Base-by-base conservation (phyloP, 1,140 invertebrate species). In the Drosophila pandora region DNA sequence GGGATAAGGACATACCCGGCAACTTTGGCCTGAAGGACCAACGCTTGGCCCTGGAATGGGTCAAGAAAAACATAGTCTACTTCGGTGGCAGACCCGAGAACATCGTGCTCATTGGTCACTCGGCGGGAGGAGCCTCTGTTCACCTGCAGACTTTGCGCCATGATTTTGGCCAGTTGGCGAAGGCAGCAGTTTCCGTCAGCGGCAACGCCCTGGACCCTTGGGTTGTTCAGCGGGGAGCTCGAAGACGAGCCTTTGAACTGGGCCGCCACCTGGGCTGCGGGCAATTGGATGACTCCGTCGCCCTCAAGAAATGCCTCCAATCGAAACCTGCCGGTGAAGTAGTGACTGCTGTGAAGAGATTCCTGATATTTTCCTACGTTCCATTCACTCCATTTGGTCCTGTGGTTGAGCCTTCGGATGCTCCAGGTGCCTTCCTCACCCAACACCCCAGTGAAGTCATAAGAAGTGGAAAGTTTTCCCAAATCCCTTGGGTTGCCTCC, bases 71-170 rank as follows among this genome's bases (percentile, higher is more conserved):
- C n/a, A 79, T 87, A 9, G 41, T 62, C 0, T 17, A 22, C 5
- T 97, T 97, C 87, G 95, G 96, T 6, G 96, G 96, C 1, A 94
- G 95, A 83, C 93, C 94, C 0, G 90, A 94, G 1, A 59, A 59
- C 12, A 59, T 76, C 4, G 41, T 76, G 10, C 64, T 94, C 0
- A 90, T 93, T 22, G 94, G 94, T 2, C 92, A 93, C 49, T 94
- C 93, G 2, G 94, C 94, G 9, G 94, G 94, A 0, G 94, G 92
- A 28, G 93, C 93, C 12, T 94, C 93, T 58, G 93, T 93, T 0
- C 93, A 94, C 60, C 93, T 95, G 72, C 95, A 96, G 67, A 93
- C 95, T 48, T 67, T 96, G 0, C 94, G 93, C 85, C 91, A 92
- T 7, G 61, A 76, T 23, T 74, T 71, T 10, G 22, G 62, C 0